Evolutionary conservation across 1,140 invertebrate genomes (phyloP).

Genomic region (Stegodyphus dumicola): DNA sequence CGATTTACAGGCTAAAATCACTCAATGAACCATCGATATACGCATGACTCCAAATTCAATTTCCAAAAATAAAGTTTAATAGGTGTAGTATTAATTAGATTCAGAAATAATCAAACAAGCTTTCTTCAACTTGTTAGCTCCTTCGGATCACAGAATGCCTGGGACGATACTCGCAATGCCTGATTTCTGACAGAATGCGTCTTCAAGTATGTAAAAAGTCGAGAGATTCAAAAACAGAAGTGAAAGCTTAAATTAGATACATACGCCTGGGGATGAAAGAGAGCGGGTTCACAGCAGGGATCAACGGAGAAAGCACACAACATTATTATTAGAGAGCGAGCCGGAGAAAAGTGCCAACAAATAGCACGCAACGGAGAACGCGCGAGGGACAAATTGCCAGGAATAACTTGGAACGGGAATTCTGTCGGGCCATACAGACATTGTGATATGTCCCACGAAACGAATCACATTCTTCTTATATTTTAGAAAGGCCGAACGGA

Average conservation of each 20-base stretch:
- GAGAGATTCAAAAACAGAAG: neutral
- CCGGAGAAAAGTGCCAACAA: conserved; percentile 27
- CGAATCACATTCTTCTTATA: too few relatives aligned
- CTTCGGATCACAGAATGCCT: too few relatives aligned
- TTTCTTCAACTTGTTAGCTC: too few relatives aligned
- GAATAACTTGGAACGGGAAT: conserved; percentile 20
- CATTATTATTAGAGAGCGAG: conserved; percentile 51
- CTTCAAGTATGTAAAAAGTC: neutral
- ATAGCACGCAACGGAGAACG: conserved; percentile 23
- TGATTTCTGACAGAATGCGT: neutral
- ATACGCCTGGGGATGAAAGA: conserved; percentile 9
- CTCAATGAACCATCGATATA: too few relatives aligned
- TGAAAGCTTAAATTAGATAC: conserved; percentile 47
- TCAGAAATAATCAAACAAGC: too few relatives aligned
- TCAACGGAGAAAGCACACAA: conserved; percentile 1
- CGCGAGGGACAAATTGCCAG: conserved; percentile 46
- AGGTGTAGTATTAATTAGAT: too few relatives aligned
- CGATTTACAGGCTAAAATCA: too few relatives aligned
- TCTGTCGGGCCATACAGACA: neutral
- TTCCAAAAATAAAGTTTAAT: too few relatives aligned
- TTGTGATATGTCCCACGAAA: neutral
- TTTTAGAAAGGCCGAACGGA: too few relatives aligned
- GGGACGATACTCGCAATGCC: too few relatives aligned
- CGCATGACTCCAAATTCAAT: too few relatives aligned
- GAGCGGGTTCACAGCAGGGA: neutral